A percentile compares a stretch with the other conserved stretches of the same genome.
phyloP scores from a whole-genome alignment of 1,140 invertebrate genomes.

The Idris sp. region DNA sequence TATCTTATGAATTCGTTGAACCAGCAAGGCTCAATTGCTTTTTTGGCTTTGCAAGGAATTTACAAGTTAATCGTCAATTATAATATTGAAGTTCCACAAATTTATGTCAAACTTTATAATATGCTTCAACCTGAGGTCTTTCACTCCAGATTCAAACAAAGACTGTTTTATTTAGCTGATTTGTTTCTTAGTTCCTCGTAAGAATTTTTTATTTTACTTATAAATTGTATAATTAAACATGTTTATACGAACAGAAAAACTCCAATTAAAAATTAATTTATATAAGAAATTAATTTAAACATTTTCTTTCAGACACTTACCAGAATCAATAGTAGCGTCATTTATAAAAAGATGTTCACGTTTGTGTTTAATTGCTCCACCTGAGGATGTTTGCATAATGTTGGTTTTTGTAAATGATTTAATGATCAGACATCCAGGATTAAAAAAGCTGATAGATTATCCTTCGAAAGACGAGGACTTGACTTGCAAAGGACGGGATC shows the following conservation, averaged over 20 bases:
- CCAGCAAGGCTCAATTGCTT: conserved; percentile 89
- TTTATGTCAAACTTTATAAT: conserved; percentile 95
- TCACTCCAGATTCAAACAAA: conserved; percentile 91
- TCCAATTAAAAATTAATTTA: conserved; percentile 1
- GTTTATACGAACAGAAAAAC: no score
- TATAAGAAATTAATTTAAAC: conserved; percentile 19
- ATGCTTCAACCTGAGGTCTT: conserved; percentile 94
- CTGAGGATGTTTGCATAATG: conserved; percentile 88
- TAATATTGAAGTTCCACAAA: conserved; percentile 97
- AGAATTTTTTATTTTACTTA: conserved; percentile 77
- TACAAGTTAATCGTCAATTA: conserved; percentile 93
- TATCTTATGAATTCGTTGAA: conserved; percentile 94
- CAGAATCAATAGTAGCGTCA: conserved; percentile 93
- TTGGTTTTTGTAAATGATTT: conserved; percentile 92
- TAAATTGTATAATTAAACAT: no score
- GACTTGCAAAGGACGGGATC: conserved; percentile 82
- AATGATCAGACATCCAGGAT: conserved; percentile 89
- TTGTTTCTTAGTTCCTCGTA: conserved; percentile 95
- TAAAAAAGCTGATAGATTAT: conserved; percentile 87
- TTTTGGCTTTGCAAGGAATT: conserved; percentile 95
- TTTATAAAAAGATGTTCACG: conserved; percentile 94
- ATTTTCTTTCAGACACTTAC: conserved; percentile 86
- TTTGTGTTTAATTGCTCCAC: conserved; percentile 88
- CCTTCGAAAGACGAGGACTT: conserved; percentile 74
- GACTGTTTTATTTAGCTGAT: conserved; percentile 91